Percentiles rank a stretch among this genome's conserved stretches.
Evolutionary conservation across 1,140 invertebrate species (phyloP).

Genomic region (Drosophila simulans): DNA sequence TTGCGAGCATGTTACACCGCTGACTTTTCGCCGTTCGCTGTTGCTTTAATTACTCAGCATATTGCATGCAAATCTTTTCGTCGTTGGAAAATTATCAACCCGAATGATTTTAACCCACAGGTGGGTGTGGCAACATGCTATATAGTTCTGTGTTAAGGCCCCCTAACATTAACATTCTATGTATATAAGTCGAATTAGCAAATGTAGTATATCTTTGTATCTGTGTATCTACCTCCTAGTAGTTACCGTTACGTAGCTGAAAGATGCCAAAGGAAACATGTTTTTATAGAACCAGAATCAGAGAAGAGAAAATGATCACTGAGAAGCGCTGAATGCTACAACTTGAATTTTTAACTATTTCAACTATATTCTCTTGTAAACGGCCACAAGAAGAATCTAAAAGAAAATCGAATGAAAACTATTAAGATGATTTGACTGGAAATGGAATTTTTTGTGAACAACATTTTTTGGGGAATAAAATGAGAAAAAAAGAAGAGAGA

Average conservation of each 20-base stretch:
- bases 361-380: constrained; percentile 10
- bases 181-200: constrained; percentile 9
- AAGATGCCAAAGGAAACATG: constrained; percentile 50
- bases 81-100: constrained; percentile 31
- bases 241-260: constrained; percentile 78
- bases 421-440: too few relatives aligned
- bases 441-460: too few relatives aligned
- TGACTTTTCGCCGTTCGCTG: constrained; percentile 10
- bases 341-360: constrained; percentile 34
- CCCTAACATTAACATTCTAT: constrained; percentile 66
- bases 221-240: constrained; percentile 57
- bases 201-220: constrained; percentile 28
- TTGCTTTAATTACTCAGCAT: constrained; percentile 75
- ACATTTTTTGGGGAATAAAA: too few relatives aligned
- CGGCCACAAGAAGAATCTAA: constrained; percentile 1
- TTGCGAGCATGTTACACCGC: constrained; percentile 29
- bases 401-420: too few relatives aligned
- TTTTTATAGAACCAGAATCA: constrained; percentile 33
- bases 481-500: too few relatives aligned
- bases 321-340: neutral
- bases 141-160: constrained; percentile 4
- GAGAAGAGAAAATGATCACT: neutral
- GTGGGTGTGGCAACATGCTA: constrained; percentile 19
- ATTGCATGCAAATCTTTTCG: constrained; percentile 63
- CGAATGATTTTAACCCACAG: constrained; percentile 50